Percentiles rank a stretch among this genome's conserved stretches.
Evolutionary conservation across 2,797 vertebrate genomes (phyloP).

Genomic region (Argentina silus): DNA sequence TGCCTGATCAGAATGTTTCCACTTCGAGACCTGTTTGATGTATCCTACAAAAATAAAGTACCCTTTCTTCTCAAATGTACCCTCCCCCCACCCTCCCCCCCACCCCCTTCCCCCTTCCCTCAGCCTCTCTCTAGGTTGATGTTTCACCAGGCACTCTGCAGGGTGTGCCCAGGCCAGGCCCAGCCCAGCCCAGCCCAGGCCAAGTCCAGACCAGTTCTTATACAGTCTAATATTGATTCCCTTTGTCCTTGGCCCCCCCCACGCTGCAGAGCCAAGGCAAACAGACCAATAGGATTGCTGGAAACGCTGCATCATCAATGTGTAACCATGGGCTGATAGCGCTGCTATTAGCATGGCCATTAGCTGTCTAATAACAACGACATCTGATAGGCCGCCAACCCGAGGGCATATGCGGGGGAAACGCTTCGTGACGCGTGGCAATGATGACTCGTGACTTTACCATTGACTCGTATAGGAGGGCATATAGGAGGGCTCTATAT

Average conservation of each 20-base stretch:
- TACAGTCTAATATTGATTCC: slow-evolving; percentile 44
- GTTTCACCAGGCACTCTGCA: background rate
- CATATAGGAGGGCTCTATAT: background rate
- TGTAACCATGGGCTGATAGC: slow-evolving; percentile 75
- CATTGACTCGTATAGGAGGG: background rate
- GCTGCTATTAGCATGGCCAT: slow-evolving; percentile 34
- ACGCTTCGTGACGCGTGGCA: background rate
- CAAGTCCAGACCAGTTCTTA: slow-evolving; percentile 6
- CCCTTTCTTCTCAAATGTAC: background rate
- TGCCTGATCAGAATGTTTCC: slow-evolving; percentile 4
- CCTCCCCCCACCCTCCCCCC: background rate
- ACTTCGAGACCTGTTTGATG: background rate
- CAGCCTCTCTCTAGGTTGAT: slow-evolving; percentile 13
- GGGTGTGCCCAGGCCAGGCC: background rate
- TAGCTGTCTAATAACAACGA: slow-evolving; percentile 70
- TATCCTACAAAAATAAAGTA: background rate
- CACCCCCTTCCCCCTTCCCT: background rate
- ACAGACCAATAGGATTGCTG: slow-evolving; percentile 57
- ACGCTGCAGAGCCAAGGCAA: slow-evolving; percentile 43
- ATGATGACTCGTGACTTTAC: background rate
- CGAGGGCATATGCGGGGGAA: background rate
- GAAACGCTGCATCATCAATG: slow-evolving; percentile 71
- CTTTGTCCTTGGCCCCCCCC: slow-evolving; percentile 28
- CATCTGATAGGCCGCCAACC: too few species aligned
- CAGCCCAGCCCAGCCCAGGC: background rate